Evolutionary conservation across 1,140 invertebrate genomes (phyloP), one percentile per base, ranked within the genome.

Genomic region (Halictus rubicundus): DNA sequence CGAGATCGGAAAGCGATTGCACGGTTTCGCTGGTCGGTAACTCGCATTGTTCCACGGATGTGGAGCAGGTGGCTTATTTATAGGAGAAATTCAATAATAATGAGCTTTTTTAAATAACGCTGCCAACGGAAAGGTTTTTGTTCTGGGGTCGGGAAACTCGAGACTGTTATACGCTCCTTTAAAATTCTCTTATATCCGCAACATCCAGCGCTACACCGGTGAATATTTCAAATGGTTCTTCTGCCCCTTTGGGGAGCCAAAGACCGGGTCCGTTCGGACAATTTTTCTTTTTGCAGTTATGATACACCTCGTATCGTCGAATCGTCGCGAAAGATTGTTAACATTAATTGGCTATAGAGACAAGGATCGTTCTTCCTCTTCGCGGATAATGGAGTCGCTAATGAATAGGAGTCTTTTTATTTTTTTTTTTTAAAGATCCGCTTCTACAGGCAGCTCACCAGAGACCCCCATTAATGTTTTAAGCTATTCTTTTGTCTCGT

Each of bases 61-160:
- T 60, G 46, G 63, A 65, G 63, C 63, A 65, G 21, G 16, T 32
- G 61, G 57, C 32, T 42, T 42, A 68, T 72, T 71, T 25, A 19
- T 19, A 42, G 39, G 72, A 63, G 68, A 39, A 42, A 57, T 65
- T 23, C 69, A 52, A 23, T 61, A 59, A 77, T 61, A 70, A 69
- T 60, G n/a, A 78, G 59, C 68, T 78, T 78, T 78, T 78, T 64
- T 27, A 72, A 72, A 72, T 57, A 25, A 46, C 68, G 46, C 46
- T 70, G 42, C 68, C 52, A 32, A 4, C 42, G 23, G 27, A 42
- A 54, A 32, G 59, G 57, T 37, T 71, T 68, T 63, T 14, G 27
- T 78, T 54, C 46, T 16, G 12, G 14, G 61, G 60, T 78, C 72
- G 32, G 60, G 42, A 54, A 72, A 78, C 76, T 78, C 61, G 42